Evolutionary conservation across 2,113 vertebrate species (phyloP).

Genomic region (Macroglossus sobrinus): DNA sequence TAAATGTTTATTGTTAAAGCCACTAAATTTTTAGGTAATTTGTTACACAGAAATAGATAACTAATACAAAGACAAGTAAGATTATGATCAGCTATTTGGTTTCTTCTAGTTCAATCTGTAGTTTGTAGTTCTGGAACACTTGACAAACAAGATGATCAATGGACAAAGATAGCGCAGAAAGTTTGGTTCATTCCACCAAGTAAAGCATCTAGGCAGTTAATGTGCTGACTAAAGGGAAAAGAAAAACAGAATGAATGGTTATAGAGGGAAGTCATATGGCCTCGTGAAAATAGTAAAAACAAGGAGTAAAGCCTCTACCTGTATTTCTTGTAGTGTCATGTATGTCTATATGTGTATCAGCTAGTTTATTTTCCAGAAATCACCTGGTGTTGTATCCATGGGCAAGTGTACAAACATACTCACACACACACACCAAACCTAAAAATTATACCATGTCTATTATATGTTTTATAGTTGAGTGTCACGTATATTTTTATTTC

Average conservation of each 20-base stretch:
- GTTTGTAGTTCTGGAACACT: background rate
- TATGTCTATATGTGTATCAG: background rate
- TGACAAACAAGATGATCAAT: background rate
- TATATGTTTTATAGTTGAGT: too few relatives aligned
- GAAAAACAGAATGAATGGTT: background rate
- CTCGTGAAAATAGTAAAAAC: background rate
- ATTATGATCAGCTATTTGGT: background rate
- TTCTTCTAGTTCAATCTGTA: background rate
- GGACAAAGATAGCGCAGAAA: background rate
- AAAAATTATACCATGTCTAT: too few relatives aligned
- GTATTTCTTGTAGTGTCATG: background rate
- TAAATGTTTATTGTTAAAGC: background rate
- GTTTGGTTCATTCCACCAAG: background rate
- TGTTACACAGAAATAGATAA: background rate
- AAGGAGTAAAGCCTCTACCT: background rate
- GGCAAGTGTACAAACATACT: too few relatives aligned
- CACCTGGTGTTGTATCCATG: too few relatives aligned
- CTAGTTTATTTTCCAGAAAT: too few relatives aligned
- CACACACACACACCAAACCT: too few relatives aligned
- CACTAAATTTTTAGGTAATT: background rate
- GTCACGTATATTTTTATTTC: background rate
- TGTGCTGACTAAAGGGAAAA: background rate
- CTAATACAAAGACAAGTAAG: background rate
- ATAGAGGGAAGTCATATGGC: background rate
- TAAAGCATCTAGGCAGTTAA: background rate